These are phyloP conservation scores for Criorhina ranunculi DNA, from an alignment of 2,888 invertebrate species.

Conservation along the genomic window DNA sequence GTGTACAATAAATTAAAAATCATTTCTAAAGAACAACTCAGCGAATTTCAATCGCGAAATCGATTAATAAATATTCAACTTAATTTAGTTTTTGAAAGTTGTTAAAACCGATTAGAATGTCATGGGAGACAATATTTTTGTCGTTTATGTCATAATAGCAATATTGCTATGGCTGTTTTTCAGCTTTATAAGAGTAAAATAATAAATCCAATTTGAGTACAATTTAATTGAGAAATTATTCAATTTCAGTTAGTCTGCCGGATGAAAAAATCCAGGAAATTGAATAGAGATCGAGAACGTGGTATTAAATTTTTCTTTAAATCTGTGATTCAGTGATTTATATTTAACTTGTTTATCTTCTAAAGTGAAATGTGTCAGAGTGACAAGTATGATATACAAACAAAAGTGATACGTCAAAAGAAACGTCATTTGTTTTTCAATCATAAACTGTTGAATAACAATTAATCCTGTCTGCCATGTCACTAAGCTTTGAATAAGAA, in stretches of 20 bases:
- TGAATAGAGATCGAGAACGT: conserved; percentile 16
- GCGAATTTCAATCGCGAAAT: conserved; percentile 23
- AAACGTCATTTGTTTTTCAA: conserved; percentile 1
- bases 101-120: conserved; percentile 32
- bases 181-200: conserved; percentile 58
- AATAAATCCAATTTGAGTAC: background rate
- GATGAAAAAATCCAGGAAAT: conserved; percentile 32
- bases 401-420: background rate
- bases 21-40: conserved; percentile 17
- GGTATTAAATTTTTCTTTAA: conserved; percentile 27
- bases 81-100: conserved; percentile 23
- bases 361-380: background rate
- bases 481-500: too few species aligned
- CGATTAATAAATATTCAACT: conserved; percentile 1
- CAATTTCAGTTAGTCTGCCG: conserved; percentile 54
- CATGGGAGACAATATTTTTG: conserved; percentile 43
- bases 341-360: background rate
- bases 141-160: conserved; percentile 33
- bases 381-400: background rate
- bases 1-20: conserved; percentile 27
- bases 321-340: background rate
- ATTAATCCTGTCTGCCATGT: too few species aligned
- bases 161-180: conserved; percentile 36
- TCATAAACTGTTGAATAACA: too few species aligned
- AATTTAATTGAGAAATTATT: background rate